Percentiles rank a stretch among this genome's conserved stretches.
These are phyloP conservation scores for Pachycephus smyrnensis DNA, from an alignment of 2,888 invertebrate species.

Conservation along the genomic window DNA sequence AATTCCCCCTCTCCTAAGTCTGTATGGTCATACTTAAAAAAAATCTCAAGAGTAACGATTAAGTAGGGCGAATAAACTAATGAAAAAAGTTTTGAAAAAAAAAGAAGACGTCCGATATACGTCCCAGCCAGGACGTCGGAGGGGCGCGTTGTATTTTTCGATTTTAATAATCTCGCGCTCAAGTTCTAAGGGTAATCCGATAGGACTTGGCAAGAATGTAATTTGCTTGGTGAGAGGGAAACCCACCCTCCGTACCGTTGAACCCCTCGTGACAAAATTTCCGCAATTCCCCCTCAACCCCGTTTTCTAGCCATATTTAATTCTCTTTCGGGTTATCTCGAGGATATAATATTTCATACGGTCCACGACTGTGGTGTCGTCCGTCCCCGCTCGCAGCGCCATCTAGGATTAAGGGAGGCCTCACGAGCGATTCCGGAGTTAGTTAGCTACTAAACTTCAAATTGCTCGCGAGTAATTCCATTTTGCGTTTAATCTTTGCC, in stretches of 20 bases:
- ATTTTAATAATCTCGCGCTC: constrained; percentile 25
- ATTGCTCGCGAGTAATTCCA: constrained; percentile 13
- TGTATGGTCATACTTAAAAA: too few relatives aligned
- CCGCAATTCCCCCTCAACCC: background rate
- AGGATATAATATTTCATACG: constrained; percentile 20
- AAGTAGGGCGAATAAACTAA: background rate
- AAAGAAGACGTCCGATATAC: too few relatives aligned
- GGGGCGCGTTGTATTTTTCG: background rate
- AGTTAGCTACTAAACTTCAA: constrained; percentile 11
- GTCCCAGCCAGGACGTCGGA: too few relatives aligned
- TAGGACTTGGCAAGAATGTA: constrained; percentile 36
- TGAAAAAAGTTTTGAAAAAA: too few relatives aligned
- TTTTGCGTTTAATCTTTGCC: constrained; percentile 8
- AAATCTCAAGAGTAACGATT: background rate
- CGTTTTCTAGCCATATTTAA: constrained; percentile 10
- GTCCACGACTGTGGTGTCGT: constrained; percentile 2
- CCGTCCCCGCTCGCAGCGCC: background rate
- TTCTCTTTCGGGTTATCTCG: constrained; percentile 15
- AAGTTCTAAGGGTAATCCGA: constrained; percentile 35
- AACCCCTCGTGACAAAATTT: constrained; percentile 5
- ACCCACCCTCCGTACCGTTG: background rate
- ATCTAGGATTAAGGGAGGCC: too few relatives aligned
- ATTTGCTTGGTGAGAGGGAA: constrained; percentile 26
- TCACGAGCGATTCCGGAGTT: background rate
- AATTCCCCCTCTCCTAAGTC: too few relatives aligned